phyloP scores from a whole-genome alignment of 1,140 invertebrate species.

The Trichomalopsis sarcophagae region DNA sequence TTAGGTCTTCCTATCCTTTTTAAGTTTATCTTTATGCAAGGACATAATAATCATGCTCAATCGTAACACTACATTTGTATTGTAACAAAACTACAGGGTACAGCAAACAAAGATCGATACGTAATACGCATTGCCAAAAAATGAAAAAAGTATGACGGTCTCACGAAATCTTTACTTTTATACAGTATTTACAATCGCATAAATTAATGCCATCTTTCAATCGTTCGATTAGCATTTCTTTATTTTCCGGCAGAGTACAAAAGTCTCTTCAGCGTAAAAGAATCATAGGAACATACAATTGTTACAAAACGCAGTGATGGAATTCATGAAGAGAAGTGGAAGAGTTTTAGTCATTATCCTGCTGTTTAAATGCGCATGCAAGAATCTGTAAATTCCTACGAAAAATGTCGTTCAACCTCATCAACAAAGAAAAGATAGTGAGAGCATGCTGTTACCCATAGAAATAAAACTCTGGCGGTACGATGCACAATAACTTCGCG shows the following conservation, averaged over 20 bases:
- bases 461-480: slow-evolving; percentile 43
- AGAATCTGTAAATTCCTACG: slow-evolving; percentile 24
- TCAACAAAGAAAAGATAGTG: slow-evolving; percentile 31
- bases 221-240: slow-evolving; percentile 34
- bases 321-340: slow-evolving; percentile 26
- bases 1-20: slow-evolving; percentile 29
- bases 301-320: slow-evolving; percentile 6
- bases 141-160: slow-evolving; percentile 28
- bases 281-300: slow-evolving; percentile 43
- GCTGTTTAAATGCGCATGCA: slow-evolving; percentile 6
- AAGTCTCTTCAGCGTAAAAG: slow-evolving; percentile 27
- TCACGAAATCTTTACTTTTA: slow-evolving; percentile 48
- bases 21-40: slow-evolving; percentile 17
- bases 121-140: slow-evolving; percentile 48
- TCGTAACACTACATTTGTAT: slow-evolving; percentile 25
- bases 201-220: slow-evolving; percentile 48
- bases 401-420: slow-evolving; percentile 18
- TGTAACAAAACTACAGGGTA: slow-evolving; percentile 13
- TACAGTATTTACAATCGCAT: slow-evolving; percentile 54
- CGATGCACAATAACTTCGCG: slow-evolving; percentile 39
- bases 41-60: slow-evolving; percentile 40
- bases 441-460: slow-evolving; percentile 29
- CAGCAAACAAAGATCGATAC: slow-evolving; percentile 47
- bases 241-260: slow-evolving; percentile 42
- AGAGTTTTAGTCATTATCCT: slow-evolving; percentile 18